Percentiles rank a stretch among this genome's conserved stretches.
Conservation (phyloP, 2,797 vertebrate species). For the Pseudochirops corinnae region DNA sequence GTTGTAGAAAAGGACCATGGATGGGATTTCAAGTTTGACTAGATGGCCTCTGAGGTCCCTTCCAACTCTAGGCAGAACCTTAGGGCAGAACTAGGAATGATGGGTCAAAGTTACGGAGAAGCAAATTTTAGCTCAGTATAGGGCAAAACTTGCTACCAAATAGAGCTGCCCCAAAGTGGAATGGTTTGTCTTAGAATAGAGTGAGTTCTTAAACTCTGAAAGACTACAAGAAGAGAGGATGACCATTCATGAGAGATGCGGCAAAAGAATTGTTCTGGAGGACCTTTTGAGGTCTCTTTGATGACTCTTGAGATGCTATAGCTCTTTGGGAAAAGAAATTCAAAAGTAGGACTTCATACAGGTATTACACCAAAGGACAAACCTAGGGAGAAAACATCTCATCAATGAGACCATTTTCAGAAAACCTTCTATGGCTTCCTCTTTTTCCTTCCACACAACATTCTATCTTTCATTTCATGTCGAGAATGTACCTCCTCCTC, state of each 20-base stretch:
- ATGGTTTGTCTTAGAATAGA: not conserved
- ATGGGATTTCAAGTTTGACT: too few species aligned
- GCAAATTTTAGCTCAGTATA: not conserved
- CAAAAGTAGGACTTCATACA: not conserved
- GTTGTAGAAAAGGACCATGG: too few species aligned
- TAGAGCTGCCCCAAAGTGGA: too few species aligned
- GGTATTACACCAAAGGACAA: slow-evolving; percentile 17
- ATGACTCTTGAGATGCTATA: not conserved
- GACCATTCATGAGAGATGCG: not conserved
- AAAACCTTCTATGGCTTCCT: not conserved
- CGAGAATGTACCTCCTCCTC: not conserved
- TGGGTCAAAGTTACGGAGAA: not conserved
- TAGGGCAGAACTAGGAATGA: too few species aligned
- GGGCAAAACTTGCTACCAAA: not conserved
- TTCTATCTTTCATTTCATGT: not conserved
- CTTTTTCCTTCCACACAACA: not conserved
- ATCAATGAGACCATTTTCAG: not conserved
- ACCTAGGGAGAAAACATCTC: not conserved
- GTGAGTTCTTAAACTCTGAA: not conserved
- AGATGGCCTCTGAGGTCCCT: too few species aligned
- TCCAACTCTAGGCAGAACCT: too few species aligned
- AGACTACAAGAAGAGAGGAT: not conserved
- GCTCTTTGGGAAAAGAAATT: not conserved
- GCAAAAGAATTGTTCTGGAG: not conserved
- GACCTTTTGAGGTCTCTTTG: not conserved